Conservation (phyloP, 2,797 vertebrate species). For the Carduelis carduelis region DNA sequence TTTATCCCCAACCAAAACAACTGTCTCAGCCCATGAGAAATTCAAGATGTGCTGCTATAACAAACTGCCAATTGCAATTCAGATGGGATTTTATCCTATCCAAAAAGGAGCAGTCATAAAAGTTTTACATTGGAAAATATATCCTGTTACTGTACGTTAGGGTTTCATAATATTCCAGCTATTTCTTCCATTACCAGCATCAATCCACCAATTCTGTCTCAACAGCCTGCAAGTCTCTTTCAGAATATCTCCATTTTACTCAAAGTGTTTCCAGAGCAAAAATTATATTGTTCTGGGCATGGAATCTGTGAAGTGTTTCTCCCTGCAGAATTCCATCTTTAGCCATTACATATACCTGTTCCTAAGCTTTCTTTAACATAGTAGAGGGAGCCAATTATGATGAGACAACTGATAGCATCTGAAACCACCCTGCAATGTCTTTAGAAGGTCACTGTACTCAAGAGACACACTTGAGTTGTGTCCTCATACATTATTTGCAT, state of each 20-base stretch:
- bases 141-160: conserved; percentile 29
- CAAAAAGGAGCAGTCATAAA: conserved; percentile 31
- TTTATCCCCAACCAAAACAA: conserved; percentile 37
- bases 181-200: conserved; percentile 29
- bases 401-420: not conserved
- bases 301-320: not conserved
- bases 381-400: not conserved
- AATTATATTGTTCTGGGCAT: not conserved
- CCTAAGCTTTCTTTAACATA: not conserved
- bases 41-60: not conserved
- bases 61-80: conserved; percentile 51
- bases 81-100: not conserved
- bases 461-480: not conserved
- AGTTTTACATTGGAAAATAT: conserved; percentile 45
- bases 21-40: conserved; percentile 9
- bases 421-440: not conserved
- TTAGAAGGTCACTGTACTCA: not conserved
- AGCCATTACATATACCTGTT: not conserved
- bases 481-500: not conserved
- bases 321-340: not conserved
- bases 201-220: conserved; percentile 9
- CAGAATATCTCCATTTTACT: not conserved
- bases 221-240: not conserved
- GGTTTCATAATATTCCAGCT: conserved; percentile 31
- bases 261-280: not conserved